Evolutionary conservation across 2,888 invertebrate species (phyloP).

Genomic region (Cheilosia scutellata): DNA sequence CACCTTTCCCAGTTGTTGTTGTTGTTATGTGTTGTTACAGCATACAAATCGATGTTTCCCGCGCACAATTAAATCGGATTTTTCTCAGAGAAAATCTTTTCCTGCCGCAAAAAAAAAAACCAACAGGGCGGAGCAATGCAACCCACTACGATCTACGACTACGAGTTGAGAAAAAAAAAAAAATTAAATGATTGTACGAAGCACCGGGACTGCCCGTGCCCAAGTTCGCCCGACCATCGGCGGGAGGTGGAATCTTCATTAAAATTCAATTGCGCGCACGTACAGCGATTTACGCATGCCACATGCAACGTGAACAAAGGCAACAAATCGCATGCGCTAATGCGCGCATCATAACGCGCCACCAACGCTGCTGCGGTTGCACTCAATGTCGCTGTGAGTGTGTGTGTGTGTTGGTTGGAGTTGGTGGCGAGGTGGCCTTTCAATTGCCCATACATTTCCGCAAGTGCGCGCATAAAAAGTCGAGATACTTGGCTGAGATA

Average conservation of each 20-base stretch:
- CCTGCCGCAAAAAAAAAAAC: conserved; percentile 5
- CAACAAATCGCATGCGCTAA: conserved; percentile 75
- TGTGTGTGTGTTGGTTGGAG: background rate
- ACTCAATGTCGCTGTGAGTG: background rate
- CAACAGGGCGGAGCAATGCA: conserved; percentile 63
- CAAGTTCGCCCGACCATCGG: conserved; percentile 39
- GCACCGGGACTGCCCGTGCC: too few relatives aligned
- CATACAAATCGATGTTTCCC: conserved; percentile 64
- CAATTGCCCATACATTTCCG: conserved; percentile 74
- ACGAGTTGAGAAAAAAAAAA: background rate
- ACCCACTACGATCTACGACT: conserved; percentile 22
- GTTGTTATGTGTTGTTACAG: conserved; percentile 31
- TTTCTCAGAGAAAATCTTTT: conserved; percentile 47
- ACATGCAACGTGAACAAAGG: conserved; percentile 76
- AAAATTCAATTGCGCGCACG: conserved; percentile 76
- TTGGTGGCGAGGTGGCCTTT: conserved; percentile 60
- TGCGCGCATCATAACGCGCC: conserved; percentile 75
- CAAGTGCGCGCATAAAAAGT: conserved; percentile 68
- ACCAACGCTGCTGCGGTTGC: conserved; percentile 45
- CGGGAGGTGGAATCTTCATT: conserved; percentile 71
- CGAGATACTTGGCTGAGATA: conserved; percentile 57
- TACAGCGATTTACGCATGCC: conserved; percentile 75
- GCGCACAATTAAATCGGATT: conserved; percentile 71
- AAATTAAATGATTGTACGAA: conserved; percentile 1
- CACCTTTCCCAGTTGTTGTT: conserved; percentile 44